Evolutionary conservation across 92 coral and sea anemone genomes (phyloP).

Genomic region (Diadumene lineata): DNA sequence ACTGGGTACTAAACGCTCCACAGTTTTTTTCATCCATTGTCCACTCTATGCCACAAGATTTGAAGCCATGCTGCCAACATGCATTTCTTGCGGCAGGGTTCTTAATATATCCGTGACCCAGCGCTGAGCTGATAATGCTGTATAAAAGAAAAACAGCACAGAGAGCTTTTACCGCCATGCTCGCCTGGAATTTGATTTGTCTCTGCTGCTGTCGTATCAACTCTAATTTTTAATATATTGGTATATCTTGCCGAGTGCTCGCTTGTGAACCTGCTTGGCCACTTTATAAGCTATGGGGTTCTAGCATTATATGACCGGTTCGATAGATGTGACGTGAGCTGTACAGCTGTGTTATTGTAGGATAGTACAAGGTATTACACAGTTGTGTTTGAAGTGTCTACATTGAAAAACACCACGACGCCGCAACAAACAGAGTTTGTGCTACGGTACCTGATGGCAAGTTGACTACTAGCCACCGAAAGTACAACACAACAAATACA

Average conservation of each 20-base stretch:
- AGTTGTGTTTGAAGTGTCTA: not conserved
- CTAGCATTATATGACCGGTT: not conserved
- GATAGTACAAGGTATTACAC: not conserved
- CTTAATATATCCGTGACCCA: constrained; percentile 66
- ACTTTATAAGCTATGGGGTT: not conserved
- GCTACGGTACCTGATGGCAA: too few species aligned
- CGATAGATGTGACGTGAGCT: not conserved
- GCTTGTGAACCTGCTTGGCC: not conserved
- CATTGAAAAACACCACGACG: not conserved
- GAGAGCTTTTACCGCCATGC: constrained; percentile 33
- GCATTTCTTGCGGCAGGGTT: constrained; percentile 70
- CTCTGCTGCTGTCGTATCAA: not conserved
- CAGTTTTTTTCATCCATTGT: constrained; percentile 71
- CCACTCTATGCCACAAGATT: constrained; percentile 42
- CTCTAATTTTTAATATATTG: not conserved
- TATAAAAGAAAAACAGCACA: constrained; percentile 1
- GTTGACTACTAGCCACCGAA: too few species aligned
- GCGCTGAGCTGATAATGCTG: constrained; percentile 23
- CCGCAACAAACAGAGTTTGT: too few species aligned
- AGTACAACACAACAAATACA: too few species aligned
- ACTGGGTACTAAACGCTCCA: constrained; percentile 65
- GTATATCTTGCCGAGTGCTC: not conserved
- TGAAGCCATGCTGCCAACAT: constrained; percentile 67
- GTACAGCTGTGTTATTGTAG: not conserved
- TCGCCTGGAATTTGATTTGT: not conserved